Conservation (phyloP, 2,888 invertebrate species). For the Idaea biselata region DNA sequence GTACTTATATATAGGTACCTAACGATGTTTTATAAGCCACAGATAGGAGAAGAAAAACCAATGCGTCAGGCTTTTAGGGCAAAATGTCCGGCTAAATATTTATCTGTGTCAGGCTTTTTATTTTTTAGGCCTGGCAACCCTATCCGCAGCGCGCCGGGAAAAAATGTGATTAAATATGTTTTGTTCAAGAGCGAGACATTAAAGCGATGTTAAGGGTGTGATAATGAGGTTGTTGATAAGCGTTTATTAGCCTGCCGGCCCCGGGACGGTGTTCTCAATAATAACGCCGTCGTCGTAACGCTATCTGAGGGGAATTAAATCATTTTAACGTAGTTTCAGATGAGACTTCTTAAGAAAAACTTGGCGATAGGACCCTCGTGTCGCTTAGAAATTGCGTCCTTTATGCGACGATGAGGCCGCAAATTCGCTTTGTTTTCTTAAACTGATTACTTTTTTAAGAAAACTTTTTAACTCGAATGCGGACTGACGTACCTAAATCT, state of each 20-base stretch:
- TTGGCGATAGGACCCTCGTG: constrained; percentile 60
- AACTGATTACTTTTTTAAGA: constrained; percentile 42
- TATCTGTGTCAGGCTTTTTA: too few species aligned
- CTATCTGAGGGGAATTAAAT: constrained; percentile 77
- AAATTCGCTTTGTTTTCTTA: constrained; percentile 41
- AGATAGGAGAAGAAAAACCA: too few species aligned
- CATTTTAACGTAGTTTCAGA: constrained; percentile 77
- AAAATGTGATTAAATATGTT: constrained; percentile 82
- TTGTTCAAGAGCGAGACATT: constrained; percentile 81
- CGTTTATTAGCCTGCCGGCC: constrained; percentile 76
- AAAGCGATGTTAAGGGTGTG: constrained; percentile 81
- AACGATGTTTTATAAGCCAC: too few species aligned
- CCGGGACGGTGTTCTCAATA: constrained; percentile 64
- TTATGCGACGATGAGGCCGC: constrained; percentile 39
- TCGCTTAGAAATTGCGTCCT: constrained; percentile 56
- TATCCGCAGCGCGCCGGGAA: constrained; percentile 52
- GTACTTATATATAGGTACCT: too few species aligned
- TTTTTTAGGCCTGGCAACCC: too few species aligned
- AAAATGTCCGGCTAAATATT: too few species aligned
- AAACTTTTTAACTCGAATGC: constrained; percentile 11
- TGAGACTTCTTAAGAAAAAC: constrained; percentile 64
- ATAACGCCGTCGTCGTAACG: constrained; percentile 55
- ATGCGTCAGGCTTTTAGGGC: too few species aligned
- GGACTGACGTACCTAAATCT: constrained; percentile 3
- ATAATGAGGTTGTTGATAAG: constrained; percentile 81